phyloP scores from a whole-genome alignment of 64 coral and sea anemone genomes.

The Orbicella faveolata region DNA sequence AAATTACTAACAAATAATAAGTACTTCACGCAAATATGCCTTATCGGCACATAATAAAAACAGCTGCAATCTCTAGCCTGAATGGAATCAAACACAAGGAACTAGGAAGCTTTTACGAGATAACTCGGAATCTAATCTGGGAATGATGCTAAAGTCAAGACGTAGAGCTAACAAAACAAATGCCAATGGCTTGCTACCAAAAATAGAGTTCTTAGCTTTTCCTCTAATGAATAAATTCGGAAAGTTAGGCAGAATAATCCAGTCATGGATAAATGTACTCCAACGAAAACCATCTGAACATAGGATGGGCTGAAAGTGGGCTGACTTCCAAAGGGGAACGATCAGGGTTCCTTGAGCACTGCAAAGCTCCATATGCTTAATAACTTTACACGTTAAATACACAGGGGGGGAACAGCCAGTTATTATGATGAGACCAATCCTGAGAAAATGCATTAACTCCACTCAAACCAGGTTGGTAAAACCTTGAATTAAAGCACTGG shows the following conservation, averaged over 20 bases:
- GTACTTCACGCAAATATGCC: too few species aligned
- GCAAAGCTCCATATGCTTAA: slow-evolving; percentile 7
- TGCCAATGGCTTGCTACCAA: neutral
- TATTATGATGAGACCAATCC: slow-evolving; percentile 25
- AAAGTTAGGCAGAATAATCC: neutral
- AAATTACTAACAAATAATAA: too few species aligned
- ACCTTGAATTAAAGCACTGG: slow-evolving; percentile 7
- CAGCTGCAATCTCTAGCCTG: too few species aligned
- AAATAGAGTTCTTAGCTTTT: slow-evolving; percentile 43
- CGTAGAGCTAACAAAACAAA: slow-evolving; percentile 17
- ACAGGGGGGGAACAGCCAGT: slow-evolving; percentile 21
- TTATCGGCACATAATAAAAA: too few species aligned
- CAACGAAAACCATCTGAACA: neutral
- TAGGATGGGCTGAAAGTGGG: slow-evolving; percentile 36
- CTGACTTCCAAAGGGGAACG: slow-evolving; percentile 42
- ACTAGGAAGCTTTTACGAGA: too few species aligned
- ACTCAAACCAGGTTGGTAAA: neutral
- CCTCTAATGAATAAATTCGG: slow-evolving; percentile 39
- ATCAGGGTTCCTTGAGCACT: slow-evolving; percentile 9
- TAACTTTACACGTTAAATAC: neutral
- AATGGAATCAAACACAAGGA: too few species aligned
- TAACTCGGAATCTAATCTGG: neutral
- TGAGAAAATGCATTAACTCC: slow-evolving; percentile 30
- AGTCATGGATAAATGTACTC: slow-evolving; percentile 30
- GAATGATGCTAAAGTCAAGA: slow-evolving; percentile 28